Evolutionary conservation across 2,113 vertebrate genomes (phyloP).

Genomic region (Struthio camelus): DNA sequence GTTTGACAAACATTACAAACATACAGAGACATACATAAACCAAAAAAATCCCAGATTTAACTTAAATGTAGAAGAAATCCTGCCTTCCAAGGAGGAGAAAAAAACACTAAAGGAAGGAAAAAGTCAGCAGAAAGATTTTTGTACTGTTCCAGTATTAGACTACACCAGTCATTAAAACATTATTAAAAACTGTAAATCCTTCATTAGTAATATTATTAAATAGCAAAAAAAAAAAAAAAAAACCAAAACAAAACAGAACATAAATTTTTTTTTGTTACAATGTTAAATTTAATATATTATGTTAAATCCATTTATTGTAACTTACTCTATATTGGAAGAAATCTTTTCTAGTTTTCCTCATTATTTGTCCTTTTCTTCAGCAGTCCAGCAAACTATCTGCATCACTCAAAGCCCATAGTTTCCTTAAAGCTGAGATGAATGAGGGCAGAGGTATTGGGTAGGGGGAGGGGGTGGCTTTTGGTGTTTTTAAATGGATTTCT

Average conservation of each 20-base stretch:
- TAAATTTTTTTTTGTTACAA: neutral
- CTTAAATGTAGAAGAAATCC: neutral
- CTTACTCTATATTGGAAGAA: neutral
- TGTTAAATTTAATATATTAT: neutral
- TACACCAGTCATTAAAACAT: neutral
- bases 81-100: rapidly evolving
- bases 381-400: neutral
- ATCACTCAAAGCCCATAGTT: neutral
- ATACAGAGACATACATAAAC: neutral
- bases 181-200: neutral
- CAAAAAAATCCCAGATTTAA: neutral
- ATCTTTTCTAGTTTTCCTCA: neutral
- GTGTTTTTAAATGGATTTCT: neutral
- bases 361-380: neutral
- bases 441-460: neutral
- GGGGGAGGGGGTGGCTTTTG: rapidly evolving
- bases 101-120: neutral
- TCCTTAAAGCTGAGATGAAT: neutral
- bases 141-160: neutral
- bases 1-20: conserved; percentile 13
- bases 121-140: neutral
- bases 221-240: neutral
- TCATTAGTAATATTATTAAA: neutral
- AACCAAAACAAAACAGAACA: too few species aligned
- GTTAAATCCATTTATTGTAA: neutral